Percentiles rank a stretch among this genome's conserved stretches.
phyloP scores from a whole-genome alignment of 2,888 invertebrate genomes.

The Mesorhabditis sp. region DNA sequence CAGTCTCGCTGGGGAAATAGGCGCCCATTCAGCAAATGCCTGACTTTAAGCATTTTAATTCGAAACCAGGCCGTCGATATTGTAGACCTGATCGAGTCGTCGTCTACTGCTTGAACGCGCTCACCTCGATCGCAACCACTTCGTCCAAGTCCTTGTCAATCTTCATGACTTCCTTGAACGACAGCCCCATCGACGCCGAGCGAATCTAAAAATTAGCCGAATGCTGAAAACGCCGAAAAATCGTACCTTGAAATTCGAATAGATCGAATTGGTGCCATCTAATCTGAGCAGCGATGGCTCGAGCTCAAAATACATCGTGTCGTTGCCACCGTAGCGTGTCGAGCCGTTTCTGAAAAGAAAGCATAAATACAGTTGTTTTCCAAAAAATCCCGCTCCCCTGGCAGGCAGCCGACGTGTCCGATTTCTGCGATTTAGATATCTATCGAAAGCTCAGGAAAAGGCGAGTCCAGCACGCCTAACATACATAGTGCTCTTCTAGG shows the following conservation, averaged over 20 bases:
- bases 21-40: no score
- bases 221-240: not conserved
- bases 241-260: conserved; percentile 35
- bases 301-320: conserved; percentile 25
- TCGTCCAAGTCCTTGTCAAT: conserved; percentile 32
- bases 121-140: conserved; percentile 28
- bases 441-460: no score
- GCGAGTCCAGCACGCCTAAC: no score
- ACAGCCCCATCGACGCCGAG: conserved; percentile 25
- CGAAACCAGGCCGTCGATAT: no score
- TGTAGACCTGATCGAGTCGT: no score
- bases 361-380: not conserved
- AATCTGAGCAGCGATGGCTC: conserved; percentile 17
- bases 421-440: no score
- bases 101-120: not conserved
- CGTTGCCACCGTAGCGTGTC: conserved; percentile 25
- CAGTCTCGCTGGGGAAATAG: no score
- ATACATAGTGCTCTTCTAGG: no score
- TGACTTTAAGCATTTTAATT: not conserved
- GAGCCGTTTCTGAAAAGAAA: conserved; percentile 23
- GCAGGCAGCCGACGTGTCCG: no score
- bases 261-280: conserved; percentile 25
- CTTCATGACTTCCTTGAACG: conserved; percentile 28
- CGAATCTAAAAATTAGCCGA: conserved; percentile 14
- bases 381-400: no score